Conservation (phyloP, 2,888 invertebrate genomes). For the Tinea trinotella region DNA sequence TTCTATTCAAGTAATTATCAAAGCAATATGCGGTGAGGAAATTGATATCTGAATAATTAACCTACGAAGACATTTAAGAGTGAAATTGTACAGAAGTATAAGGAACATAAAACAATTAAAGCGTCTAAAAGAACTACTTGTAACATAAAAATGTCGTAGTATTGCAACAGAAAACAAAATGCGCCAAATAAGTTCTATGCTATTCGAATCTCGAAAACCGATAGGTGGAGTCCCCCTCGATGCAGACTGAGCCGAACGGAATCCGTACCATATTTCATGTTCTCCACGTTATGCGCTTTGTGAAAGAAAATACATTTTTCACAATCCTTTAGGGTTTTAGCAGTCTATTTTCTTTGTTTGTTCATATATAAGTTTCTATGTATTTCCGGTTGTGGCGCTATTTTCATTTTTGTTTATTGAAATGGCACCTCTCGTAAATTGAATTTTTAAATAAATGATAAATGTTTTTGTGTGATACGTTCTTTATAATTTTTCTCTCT, state of each 20-base stretch:
- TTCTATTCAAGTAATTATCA: neutral
- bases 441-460: too few species aligned
- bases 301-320: slow-evolving; percentile 70
- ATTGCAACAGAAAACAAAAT: slow-evolving; percentile 48
- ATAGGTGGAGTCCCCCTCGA: slow-evolving; percentile 49
- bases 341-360: slow-evolving; percentile 43
- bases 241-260: slow-evolving; percentile 60
- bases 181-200: slow-evolving; percentile 53
- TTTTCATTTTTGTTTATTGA: neutral
- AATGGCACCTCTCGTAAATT: neutral
- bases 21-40: neutral
- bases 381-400: slow-evolving; percentile 7
- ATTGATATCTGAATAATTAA: neutral
- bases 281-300: slow-evolving; percentile 65
- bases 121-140: neutral
- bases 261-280: slow-evolving; percentile 68
- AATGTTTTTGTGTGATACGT: too few species aligned
- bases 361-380: slow-evolving; percentile 17
- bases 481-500: too few species aligned
- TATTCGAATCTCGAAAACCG: slow-evolving; percentile 56
- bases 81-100: neutral
- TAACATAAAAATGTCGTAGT: slow-evolving; percentile 14
- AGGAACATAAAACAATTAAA: neutral
- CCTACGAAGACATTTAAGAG: neutral
- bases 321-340: slow-evolving; percentile 57